phyloP scores from a whole-genome alignment of 1,140 invertebrate species.

The Vanessa tameamea region DNA sequence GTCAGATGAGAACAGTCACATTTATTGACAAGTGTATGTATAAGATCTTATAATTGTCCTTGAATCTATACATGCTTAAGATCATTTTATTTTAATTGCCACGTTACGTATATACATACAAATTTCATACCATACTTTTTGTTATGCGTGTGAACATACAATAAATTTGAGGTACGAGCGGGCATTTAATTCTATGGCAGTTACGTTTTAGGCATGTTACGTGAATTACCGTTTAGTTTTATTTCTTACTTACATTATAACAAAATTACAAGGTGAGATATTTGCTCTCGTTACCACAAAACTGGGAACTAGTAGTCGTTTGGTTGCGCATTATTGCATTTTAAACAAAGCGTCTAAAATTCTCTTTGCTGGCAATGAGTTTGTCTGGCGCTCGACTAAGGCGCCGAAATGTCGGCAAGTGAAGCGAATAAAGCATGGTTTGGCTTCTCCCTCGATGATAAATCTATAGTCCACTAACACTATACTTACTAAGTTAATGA shows the following conservation, averaged over 20 bases:
- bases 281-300: background rate
- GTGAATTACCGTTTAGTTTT: background rate
- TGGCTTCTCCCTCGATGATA: slow-evolving; percentile 34
- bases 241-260: background rate
- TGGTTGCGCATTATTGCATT: slow-evolving; percentile 27
- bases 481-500: slow-evolving; percentile 30
- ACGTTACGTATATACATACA: no score
- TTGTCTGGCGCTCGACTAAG: slow-evolving; percentile 25
- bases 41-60: background rate
- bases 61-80: background rate
- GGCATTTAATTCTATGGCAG: background rate
- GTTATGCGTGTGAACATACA: background rate
- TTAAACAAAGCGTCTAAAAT: slow-evolving; percentile 29
- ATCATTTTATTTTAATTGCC: no score
- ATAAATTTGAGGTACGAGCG: background rate
- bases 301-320: background rate
- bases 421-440: slow-evolving; percentile 32
- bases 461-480: slow-evolving; percentile 31
- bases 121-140: background rate
- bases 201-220: slow-evolving; percentile 2
- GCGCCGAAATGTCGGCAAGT: slow-evolving; percentile 32
- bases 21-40: background rate
- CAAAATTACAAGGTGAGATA: background rate
- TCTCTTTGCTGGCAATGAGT: slow-evolving; percentile 36
- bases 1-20: slow-evolving; percentile 1